phyloP scores from a whole-genome alignment of 2,113 vertebrate genomes.

The Urocolius indicus region DNA sequence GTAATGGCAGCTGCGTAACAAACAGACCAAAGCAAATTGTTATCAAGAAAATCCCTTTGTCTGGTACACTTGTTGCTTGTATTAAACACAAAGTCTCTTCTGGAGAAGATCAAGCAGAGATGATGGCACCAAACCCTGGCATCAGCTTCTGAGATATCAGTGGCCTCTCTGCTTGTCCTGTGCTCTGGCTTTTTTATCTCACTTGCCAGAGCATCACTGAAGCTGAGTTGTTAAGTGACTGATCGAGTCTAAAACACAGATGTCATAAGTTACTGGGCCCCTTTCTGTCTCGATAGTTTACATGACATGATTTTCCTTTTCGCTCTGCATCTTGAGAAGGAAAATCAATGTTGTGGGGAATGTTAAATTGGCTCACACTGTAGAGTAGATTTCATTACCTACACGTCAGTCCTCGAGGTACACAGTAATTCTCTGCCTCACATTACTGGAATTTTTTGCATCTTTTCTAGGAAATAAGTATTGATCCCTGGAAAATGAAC shows the following conservation, averaged over 20 bases:
- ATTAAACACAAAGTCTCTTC: neutral
- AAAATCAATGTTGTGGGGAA: neutral
- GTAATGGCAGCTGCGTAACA: neutral
- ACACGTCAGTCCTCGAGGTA: neutral
- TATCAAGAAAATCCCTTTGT: neutral
- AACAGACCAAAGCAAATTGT: neutral
- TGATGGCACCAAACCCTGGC: neutral
- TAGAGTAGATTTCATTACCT: slow-evolving; percentile 23
- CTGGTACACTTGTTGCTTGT: neutral
- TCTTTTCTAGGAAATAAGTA: slow-evolving; percentile 58
- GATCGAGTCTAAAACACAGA: neutral
- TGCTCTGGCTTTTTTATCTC: neutral
- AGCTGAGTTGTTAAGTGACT: neutral
- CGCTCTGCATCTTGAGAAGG: neutral
- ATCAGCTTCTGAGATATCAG: neutral
- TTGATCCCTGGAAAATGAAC: slow-evolving; percentile 55
- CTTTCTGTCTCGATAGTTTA: neutral
- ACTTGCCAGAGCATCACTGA: neutral
- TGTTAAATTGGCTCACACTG: neutral
- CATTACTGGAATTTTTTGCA: slow-evolving; percentile 53
- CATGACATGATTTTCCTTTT: neutral
- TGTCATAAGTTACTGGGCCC: neutral
- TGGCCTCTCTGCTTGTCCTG: neutral
- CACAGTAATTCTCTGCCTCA: neutral
- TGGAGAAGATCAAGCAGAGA: neutral